Percentiles rank a stretch among this genome's conserved stretches.
These are phyloP conservation scores for Martes martes DNA, from an alignment of 2,113 vertebrate genomes.

Conservation along the genomic window DNA sequence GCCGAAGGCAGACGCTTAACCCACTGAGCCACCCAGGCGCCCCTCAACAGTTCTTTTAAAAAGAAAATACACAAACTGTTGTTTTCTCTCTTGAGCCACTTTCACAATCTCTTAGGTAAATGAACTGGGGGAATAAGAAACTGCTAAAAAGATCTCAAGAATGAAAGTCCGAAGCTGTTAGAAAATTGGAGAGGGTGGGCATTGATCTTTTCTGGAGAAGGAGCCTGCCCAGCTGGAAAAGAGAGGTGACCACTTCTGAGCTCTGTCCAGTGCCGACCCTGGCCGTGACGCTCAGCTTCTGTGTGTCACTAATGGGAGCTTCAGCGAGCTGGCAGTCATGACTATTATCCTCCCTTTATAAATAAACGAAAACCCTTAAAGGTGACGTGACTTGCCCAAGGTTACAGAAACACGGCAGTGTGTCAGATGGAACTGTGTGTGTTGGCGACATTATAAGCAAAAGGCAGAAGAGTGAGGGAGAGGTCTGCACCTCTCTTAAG, in stretches of 20 bases:
- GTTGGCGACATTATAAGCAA: neutral
- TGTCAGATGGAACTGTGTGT: neutral
- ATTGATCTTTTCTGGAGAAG: neutral
- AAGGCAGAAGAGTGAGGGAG: neutral
- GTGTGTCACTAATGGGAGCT: neutral
- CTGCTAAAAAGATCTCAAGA: neutral
- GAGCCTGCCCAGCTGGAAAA: neutral
- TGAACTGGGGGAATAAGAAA: neutral
- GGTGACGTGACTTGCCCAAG: conserved; percentile 4
- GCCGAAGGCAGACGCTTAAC: too few species aligned
- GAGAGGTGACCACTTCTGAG: neutral
- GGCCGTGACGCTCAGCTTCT: neutral
- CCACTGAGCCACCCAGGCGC: too few species aligned
- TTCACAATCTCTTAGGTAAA: neutral
- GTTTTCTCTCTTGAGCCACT: neutral
- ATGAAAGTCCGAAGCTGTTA: neutral
- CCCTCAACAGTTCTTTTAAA: neutral
- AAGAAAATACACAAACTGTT: neutral
- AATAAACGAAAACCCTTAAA: neutral
- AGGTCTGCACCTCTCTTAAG: neutral
- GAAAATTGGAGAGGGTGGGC: neutral
- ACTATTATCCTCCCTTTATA: neutral
- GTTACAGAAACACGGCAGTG: conserved; percentile 37
- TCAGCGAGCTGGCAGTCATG: neutral
- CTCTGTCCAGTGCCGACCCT: neutral